phyloP scores from a whole-genome alignment of 2,888 invertebrate genomes.

The Cephus spinipes region DNA sequence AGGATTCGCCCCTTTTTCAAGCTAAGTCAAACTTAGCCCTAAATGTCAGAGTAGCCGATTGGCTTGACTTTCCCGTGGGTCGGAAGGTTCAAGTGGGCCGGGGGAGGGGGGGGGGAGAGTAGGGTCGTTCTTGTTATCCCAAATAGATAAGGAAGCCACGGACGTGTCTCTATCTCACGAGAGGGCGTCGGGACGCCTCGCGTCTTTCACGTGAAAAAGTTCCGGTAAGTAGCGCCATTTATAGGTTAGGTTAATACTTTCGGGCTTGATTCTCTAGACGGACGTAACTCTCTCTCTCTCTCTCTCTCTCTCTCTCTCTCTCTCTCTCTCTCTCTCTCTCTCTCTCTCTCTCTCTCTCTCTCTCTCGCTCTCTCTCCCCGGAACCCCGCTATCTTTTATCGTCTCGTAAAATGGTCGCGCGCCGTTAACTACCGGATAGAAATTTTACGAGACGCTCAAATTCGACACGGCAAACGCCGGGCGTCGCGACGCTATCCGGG shows the following conservation, averaged over 20 bases:
- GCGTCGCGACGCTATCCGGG: background rate
- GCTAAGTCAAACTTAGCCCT: background rate
- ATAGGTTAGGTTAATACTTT: background rate
- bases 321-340: too few relatives aligned
- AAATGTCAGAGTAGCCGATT: background rate
- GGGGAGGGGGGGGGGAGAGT: background rate
- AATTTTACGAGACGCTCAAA: background rate
- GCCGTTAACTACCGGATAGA: background rate
- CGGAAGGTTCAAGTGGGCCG: background rate
- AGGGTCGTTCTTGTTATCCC: background rate
- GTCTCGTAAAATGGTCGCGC: background rate
- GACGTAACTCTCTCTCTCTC: background rate
- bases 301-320: too few relatives aligned
- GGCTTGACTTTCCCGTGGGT: background rate
- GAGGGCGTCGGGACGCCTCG: background rate
- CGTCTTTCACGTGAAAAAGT: background rate
- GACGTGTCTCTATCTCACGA: background rate
- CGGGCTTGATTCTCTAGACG: background rate
- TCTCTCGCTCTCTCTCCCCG: background rate
- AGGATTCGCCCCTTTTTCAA: background rate
- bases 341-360: too few relatives aligned
- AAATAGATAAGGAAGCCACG: background rate
- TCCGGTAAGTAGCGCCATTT: background rate
- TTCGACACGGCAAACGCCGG: background rate
- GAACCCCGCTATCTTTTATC: background rate